Evolutionary conservation across 1,140 invertebrate genomes (phyloP).

Genomic region (Eumaeus atala): DNA sequence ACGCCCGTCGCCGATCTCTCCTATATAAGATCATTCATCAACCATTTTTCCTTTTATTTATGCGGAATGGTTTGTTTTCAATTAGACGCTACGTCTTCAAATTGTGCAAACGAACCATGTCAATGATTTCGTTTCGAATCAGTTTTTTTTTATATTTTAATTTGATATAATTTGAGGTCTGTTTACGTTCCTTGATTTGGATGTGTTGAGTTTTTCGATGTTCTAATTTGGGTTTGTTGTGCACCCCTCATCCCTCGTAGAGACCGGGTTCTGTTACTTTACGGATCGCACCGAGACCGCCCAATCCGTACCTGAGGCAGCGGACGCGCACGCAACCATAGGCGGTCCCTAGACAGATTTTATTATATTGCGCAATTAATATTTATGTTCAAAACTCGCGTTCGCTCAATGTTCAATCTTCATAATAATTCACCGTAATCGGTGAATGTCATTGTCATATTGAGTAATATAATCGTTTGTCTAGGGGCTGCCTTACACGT

Average conservation of each 20-base stretch:
- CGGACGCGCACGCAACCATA: not conserved
- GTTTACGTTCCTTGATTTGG: conserved; percentile 32
- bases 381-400: too few relatives aligned
- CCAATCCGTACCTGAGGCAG: conserved; percentile 25
- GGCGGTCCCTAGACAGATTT: too few relatives aligned
- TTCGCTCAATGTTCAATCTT: too few relatives aligned
- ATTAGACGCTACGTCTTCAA: too few relatives aligned
- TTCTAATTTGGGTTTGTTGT: conserved; percentile 47
- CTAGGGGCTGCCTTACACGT: too few relatives aligned
- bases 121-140: conserved; percentile 29
- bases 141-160: conserved; percentile 27
- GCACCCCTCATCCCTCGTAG: conserved; percentile 46
- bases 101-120: conserved; percentile 17
- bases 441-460: too few relatives aligned
- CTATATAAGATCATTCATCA: conserved; percentile 32
- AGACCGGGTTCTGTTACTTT: conserved; percentile 30
- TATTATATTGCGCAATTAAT: too few relatives aligned
- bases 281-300: conserved; percentile 23
- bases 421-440: too few relatives aligned
- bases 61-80: too few relatives aligned
- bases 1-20: too few relatives aligned
- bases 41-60: conserved; percentile 25
- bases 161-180: conserved; percentile 31
- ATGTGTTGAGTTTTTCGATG: conserved; percentile 42
- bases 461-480: too few relatives aligned